Percentiles rank a stretch among this genome's conserved stretches.
Conservation (phyloP, 2,113 vertebrate genomes). For the Cheirogaleus medius region DNA sequence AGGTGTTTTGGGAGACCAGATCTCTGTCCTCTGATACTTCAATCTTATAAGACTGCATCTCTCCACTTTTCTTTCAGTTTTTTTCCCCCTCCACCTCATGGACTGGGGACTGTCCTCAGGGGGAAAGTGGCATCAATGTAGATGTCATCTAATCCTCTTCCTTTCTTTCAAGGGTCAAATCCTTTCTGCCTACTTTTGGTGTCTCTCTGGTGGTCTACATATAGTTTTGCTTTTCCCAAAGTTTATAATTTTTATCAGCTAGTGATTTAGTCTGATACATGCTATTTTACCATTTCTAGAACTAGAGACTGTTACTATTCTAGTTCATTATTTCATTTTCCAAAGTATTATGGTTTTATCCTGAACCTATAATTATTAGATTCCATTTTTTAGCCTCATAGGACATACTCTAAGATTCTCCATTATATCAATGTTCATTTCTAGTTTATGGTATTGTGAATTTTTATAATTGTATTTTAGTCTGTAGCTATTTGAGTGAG, state of each 20-base stretch:
- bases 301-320: background rate
- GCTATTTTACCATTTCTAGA: background rate
- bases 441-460: rapidly evolving
- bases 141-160: too few relatives aligned
- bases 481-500: background rate
- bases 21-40: background rate
- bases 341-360: background rate
- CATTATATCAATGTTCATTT: background rate
- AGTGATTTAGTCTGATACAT: background rate
- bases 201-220: background rate
- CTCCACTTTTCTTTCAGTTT: background rate
- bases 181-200: background rate
- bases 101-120: background rate
- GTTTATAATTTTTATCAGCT: background rate
- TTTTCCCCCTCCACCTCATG: rapidly evolving
- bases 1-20: too few relatives aligned
- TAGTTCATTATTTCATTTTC: background rate
- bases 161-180: background rate
- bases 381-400: background rate
- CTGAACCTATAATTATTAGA: background rate
- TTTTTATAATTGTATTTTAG: background rate
- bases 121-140: rapidly evolving
- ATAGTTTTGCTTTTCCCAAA: background rate
- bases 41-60: rapidly evolving
- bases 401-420: background rate